Evolutionary conservation across 2,113 vertebrate genomes (phyloP), one percentile per base, ranked within the genome.

Genomic region (Piliocolobus tephrosceles): DNA sequence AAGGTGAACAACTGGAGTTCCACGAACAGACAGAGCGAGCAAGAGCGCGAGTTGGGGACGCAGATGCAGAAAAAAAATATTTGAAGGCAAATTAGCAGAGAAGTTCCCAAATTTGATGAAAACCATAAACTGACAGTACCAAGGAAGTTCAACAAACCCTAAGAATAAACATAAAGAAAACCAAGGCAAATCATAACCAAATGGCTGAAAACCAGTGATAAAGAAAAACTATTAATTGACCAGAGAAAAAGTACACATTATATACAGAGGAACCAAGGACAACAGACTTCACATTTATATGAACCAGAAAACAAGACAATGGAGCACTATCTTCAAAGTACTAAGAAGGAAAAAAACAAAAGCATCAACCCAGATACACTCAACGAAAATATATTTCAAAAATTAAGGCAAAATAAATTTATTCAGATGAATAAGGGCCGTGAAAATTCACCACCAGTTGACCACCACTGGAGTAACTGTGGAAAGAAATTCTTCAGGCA

Each of bases 371-470:
- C 6, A 86, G n/a, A 89, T n/a, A 84, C 6, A 78, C 38, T 43
- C 80, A 88, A 40, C 58, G 35, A 87, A 94, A 95, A 70, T 52
- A 68, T 14, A 83, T 89, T 94, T 81, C 76, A 87, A 96, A 91
- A 79, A 52, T 80, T 57, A 89, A 90, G 57, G 80, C 18, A 96
- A 95, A 80, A 75, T 84, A 72, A 90, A 52, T 47, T 18, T 87
- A 88, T 73, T 45, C 45, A 85, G 35, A 83, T 25, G 55, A 66
- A 40, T 91, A 68, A 95, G 47, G 82, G 18, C 47, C 70, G 12
- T 83, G 78, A 81, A 38, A 75, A 75, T 35, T 93, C 70, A 94
- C n/a, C 27, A 84, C 22, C 35, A 88, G 70, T 20, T 78, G 68
- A 93, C 43, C 25, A 91, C 18, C 23, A 85, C 45, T 86, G 90